Evolutionary conservation across 2,797 vertebrate species (phyloP).

Genomic region (Podargus strigoides): DNA sequence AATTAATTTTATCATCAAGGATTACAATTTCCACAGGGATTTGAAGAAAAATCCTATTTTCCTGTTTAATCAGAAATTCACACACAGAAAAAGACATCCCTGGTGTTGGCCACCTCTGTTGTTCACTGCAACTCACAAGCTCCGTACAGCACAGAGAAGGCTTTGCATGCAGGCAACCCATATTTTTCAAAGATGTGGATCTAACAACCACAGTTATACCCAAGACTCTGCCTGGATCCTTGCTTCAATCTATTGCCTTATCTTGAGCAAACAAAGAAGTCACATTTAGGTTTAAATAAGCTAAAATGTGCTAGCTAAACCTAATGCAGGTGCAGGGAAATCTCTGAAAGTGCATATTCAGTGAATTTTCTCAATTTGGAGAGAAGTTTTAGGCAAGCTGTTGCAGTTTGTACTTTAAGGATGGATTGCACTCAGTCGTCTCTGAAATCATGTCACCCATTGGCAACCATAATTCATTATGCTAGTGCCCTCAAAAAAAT

Average conservation of each 20-base stretch:
- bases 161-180: fast-evolving
- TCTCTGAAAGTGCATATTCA: not conserved
- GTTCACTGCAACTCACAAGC: not conserved
- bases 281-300: not conserved
- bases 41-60: not conserved
- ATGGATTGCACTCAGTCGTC: not conserved
- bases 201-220: not conserved
- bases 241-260: not conserved
- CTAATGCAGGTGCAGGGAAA: not conserved
- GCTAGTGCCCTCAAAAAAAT: not conserved
- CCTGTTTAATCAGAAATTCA: not conserved
- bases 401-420: not conserved
- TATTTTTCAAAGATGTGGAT: not conserved
- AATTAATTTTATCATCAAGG: not conserved
- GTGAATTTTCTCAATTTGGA: not conserved
- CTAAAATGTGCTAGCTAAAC: not conserved
- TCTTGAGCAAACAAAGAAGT: not conserved
- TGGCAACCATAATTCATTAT: not conserved
- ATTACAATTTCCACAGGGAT: not conserved
- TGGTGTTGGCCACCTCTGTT: not conserved
- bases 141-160: not conserved
- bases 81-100: not conserved
- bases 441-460: not conserved
- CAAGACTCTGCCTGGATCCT: not conserved
- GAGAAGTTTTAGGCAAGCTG: not conserved